phyloP scores from a whole-genome alignment of 2,888 invertebrate genomes.

The Parthenolecanium corni region DNA sequence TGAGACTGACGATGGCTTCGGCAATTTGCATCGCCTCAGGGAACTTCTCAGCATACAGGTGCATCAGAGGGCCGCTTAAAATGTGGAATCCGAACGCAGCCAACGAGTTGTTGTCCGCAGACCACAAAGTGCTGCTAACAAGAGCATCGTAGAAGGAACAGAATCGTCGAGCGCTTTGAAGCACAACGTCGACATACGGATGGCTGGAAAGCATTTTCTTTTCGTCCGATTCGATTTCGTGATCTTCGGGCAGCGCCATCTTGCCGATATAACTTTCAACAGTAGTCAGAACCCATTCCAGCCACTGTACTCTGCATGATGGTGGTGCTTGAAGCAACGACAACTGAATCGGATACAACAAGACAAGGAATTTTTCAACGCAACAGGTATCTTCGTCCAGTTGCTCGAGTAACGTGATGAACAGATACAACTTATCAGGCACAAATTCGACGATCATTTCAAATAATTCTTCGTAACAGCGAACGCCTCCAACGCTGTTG shows the following conservation, averaged over 20 bases:
- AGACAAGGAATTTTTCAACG: slow-evolving; percentile 5
- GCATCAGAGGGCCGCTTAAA: neutral
- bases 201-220: slow-evolving; percentile 1
- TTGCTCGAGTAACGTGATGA: slow-evolving; percentile 12
- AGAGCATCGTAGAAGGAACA: neutral
- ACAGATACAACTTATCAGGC: neutral
- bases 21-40: neutral
- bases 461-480: slow-evolving; percentile 16
- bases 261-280: slow-evolving; percentile 2
- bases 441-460: neutral
- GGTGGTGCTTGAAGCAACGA: neutral
- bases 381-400: slow-evolving; percentile 13
- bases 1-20: neutral
- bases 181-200: neutral
- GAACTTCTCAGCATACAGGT: slow-evolving; percentile 7
- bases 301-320: neutral
- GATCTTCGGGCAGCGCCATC: neutral
- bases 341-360: slow-evolving; percentile 4
- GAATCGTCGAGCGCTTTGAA: neutral
- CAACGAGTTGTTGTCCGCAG: neutral
- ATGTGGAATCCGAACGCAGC: slow-evolving; percentile 2
- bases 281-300: slow-evolving; percentile 13
- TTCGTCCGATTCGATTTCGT: neutral
- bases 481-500: neutral
- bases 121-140: neutral